Percentiles rank a stretch among this genome's conserved stretches.
These are phyloP conservation scores for Sipha flava DNA, from an alignment of 1,140 invertebrate genomes.

Conservation along the genomic window DNA sequence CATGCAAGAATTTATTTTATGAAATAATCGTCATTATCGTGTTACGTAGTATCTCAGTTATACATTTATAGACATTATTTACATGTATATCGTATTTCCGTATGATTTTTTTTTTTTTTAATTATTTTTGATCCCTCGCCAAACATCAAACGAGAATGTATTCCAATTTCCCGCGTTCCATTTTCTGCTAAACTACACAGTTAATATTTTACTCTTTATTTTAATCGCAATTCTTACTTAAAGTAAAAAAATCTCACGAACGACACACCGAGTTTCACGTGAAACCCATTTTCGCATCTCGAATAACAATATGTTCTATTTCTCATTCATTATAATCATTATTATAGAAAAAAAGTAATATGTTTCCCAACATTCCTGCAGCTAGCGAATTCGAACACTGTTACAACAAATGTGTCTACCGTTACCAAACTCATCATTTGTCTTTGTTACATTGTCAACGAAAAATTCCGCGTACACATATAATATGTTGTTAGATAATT, in stretches of 20 bases:
- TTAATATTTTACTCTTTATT: not conserved
- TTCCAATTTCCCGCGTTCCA: constrained; percentile 16
- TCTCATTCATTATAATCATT: not conserved
- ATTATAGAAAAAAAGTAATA: not conserved
- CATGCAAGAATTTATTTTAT: no score
- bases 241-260: not conserved
- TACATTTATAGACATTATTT: constrained; percentile 23
- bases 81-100: constrained; percentile 12
- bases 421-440: not conserved
- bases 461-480: not conserved
- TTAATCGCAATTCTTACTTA: not conserved
- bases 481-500: not conserved
- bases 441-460: not conserved
- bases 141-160: constrained; percentile 16
- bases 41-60: not conserved
- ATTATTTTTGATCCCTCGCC: constrained; percentile 3
- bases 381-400: not conserved
- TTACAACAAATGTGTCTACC: not conserved
- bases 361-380: constrained; percentile 4
- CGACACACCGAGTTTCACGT: not conserved
- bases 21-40: not conserved
- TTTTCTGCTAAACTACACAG: not conserved
- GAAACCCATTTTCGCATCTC: not conserved
- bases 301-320: not conserved
- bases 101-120: not conserved